A percentile compares a stretch with the other conserved stretches of the same genome.
These are phyloP conservation scores for Trichoplusia ni DNA, from an alignment of 1,140 invertebrate species.

Conservation along the genomic window DNA sequence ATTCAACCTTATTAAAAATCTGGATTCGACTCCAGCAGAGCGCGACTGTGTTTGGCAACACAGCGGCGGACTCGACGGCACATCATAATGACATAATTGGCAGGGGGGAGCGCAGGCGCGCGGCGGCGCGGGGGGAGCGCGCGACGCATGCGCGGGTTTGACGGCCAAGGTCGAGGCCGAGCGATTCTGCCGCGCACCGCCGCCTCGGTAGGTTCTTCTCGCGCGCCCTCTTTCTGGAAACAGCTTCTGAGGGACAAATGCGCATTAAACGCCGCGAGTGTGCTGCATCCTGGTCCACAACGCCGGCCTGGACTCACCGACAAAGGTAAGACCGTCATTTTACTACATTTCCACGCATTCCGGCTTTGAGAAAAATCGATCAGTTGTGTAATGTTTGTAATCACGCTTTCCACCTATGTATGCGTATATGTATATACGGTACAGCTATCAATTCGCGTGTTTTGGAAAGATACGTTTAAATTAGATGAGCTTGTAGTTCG, in stretches of 20 bases:
- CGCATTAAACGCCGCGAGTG: constrained; percentile 70
- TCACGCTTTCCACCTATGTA: constrained; percentile 38
- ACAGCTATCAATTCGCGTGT: constrained; percentile 1
- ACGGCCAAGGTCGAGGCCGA: constrained; percentile 80
- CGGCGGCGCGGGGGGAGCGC: constrained; percentile 50
- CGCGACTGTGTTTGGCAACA: constrained; percentile 70
- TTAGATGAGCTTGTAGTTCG: constrained; percentile 1
- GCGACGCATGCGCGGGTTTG: constrained; percentile 79
- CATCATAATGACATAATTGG: constrained; percentile 80
- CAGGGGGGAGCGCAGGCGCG: constrained; percentile 48
- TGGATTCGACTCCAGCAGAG: constrained; percentile 63
- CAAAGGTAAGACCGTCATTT: constrained; percentile 43
- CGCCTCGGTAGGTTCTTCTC: constrained; percentile 65
- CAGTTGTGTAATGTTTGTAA: constrained; percentile 64
- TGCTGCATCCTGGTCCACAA: constrained; percentile 26
- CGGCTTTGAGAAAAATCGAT: constrained; percentile 32
- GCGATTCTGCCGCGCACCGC: constrained; percentile 76
- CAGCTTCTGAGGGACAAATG: constrained; percentile 59
- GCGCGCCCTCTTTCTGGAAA: constrained; percentile 68
- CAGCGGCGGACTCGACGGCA: constrained; percentile 53
- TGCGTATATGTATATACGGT: constrained; percentile 7
- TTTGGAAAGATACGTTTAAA: constrained; percentile 5
- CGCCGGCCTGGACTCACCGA: constrained; percentile 5
- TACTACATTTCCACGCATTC: neutral
- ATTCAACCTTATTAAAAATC: constrained; percentile 48